Conservation (phyloP, 2,797 vertebrate species). For the Enteromius anoplus region DNA sequence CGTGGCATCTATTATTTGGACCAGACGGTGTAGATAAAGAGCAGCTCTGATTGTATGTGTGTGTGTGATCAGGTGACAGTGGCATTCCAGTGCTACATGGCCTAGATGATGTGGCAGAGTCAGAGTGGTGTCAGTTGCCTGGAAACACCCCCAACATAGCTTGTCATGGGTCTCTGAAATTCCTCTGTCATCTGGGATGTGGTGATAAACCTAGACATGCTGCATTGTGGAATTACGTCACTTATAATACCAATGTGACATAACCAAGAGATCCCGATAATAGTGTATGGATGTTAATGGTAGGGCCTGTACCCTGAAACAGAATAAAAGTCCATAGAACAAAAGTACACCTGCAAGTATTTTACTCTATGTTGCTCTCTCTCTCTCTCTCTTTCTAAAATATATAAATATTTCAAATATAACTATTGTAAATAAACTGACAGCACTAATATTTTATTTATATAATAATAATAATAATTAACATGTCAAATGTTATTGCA, state of each 20-base stretch:
- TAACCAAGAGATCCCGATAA: constrained; percentile 1
- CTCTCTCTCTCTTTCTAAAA: background rate
- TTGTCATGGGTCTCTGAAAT: constrained; percentile 57
- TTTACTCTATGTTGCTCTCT: background rate
- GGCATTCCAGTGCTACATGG: background rate
- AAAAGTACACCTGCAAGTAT: background rate
- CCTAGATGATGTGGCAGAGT: constrained; percentile 39
- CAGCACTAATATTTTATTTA: background rate
- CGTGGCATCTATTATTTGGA: background rate
- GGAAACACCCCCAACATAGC: constrained; percentile 40
- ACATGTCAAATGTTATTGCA: background rate
- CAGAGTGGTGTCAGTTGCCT: background rate
- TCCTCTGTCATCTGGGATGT: constrained; percentile 45
- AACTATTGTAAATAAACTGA: background rate
- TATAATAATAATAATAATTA: background rate
- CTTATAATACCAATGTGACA: constrained; percentile 11
- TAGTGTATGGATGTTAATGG: constrained; percentile 3
- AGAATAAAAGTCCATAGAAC: background rate
- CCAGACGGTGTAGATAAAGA: background rate
- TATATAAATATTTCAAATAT: background rate
- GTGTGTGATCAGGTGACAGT: constrained; percentile 17
- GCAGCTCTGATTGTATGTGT: background rate
- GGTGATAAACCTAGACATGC: constrained; percentile 14
- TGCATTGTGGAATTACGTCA: constrained; percentile 40
- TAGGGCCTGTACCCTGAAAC: background rate